Evolutionary conservation across 2,797 vertebrate species (phyloP).

Genomic region (Pipistrellus pygmaeus): DNA sequence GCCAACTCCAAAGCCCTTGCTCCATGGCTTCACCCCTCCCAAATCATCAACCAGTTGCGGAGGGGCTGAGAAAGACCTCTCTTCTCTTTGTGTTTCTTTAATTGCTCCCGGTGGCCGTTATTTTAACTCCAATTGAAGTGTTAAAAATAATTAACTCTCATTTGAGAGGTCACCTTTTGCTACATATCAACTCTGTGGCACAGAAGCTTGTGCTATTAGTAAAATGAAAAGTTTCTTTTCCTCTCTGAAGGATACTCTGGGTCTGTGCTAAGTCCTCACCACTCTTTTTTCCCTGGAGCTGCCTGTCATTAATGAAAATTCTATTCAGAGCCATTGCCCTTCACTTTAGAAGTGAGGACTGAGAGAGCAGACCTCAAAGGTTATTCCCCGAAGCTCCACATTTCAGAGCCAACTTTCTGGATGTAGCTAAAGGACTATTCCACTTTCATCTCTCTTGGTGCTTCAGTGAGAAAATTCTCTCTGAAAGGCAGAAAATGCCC

Average conservation of each 20-base stretch:
- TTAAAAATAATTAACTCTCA: conserved; percentile 46
- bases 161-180: neutral
- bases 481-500: conserved; percentile 32
- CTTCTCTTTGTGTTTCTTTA: conserved; percentile 59
- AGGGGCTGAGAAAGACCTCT: neutral
- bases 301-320: neutral
- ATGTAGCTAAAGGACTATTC: conserved; percentile 34
- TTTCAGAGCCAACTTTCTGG: conserved; percentile 50
- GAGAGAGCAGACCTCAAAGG: neutral
- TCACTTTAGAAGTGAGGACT: neutral
- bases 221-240: neutral
- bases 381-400: conserved; percentile 48
- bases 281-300: neutral
- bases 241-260: neutral
- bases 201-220: neutral
- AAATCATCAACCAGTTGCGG: neutral
- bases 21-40: neutral
- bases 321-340: neutral
- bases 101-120: conserved; percentile 32
- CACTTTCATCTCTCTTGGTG: conserved; percentile 37
- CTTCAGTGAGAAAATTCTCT: conserved; percentile 47
- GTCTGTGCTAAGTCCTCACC: neutral
- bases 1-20: neutral
- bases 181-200: neutral
- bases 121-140: neutral